Conservation (phyloP, 92 coral and sea anemone species). For the Zoanthus sociatus region DNA sequence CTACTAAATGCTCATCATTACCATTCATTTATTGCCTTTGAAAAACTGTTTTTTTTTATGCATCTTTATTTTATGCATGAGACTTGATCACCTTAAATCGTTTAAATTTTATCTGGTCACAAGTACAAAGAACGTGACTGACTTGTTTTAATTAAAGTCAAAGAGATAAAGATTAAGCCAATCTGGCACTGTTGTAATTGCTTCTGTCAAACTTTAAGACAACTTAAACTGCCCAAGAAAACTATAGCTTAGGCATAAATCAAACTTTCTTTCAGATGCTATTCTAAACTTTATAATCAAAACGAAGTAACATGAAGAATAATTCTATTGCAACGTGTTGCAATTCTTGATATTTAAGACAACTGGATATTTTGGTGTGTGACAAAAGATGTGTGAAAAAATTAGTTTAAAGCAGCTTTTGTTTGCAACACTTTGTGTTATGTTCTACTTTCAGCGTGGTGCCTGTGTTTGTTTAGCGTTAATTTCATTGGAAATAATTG, state of each 20-base stretch:
- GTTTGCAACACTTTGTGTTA: constrained; percentile 6
- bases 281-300: too few relatives aligned
- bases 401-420: background rate
- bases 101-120: constrained; percentile 22
- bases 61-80: background rate
- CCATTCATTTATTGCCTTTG: background rate
- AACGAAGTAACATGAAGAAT: background rate
- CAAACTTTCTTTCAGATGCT: too few relatives aligned
- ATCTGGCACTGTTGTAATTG: background rate
- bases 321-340: background rate
- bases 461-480: constrained; percentile 47
- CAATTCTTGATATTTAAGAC: too few relatives aligned
- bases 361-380: background rate
- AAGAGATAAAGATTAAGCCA: constrained; percentile 6
- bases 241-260: too few relatives aligned
- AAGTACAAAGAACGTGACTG: background rate
- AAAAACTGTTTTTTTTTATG: too few relatives aligned
- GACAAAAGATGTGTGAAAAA: constrained; percentile 36
- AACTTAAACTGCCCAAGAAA: too few relatives aligned
- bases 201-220: too few relatives aligned
- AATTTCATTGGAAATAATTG: constrained; percentile 39
- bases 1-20: background rate
- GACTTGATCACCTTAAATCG: constrained; percentile 32
- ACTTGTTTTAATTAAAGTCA: background rate
- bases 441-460: constrained; percentile 5